Conservation (phyloP, 2,888 invertebrate genomes). For the Creontiades dilutus region DNA sequence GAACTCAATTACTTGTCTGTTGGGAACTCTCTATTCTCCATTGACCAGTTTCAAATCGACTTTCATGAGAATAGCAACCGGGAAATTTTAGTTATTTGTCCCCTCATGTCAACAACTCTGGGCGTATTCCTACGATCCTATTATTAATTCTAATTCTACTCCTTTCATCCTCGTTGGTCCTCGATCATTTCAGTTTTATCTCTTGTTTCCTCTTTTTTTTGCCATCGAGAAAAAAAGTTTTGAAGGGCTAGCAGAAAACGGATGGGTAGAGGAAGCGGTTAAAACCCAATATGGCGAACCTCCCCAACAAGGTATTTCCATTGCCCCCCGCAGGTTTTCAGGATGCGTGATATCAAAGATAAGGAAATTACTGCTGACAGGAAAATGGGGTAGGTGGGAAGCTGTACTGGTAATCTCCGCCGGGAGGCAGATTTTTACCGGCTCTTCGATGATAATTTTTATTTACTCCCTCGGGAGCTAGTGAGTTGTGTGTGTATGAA, state of each 20-base stretch:
- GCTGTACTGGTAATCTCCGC: background rate
- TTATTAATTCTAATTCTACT: too few species aligned
- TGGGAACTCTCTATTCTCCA: too few species aligned
- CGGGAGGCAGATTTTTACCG: background rate
- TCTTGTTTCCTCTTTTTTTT: background rate
- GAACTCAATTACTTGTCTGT: too few species aligned
- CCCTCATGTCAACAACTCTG: too few species aligned
- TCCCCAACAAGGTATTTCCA: slow-evolving; percentile 60
- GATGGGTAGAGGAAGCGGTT: slow-evolving; percentile 55
- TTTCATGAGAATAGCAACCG: too few species aligned
- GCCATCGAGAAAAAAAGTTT: background rate
- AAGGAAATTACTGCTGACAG: slow-evolving; percentile 62
- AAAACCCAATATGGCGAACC: slow-evolving; percentile 53
- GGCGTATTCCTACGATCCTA: too few species aligned
- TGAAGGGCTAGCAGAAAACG: background rate
- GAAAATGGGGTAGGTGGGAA: background rate
- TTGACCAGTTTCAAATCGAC: too few species aligned
- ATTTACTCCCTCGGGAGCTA: background rate
- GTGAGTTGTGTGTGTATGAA: too few species aligned
- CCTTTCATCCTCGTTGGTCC: too few species aligned
- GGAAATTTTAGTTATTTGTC: too few species aligned
- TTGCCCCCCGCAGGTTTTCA: slow-evolving; percentile 41
- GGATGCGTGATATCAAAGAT: slow-evolving; percentile 53
- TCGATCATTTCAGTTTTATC: background rate
- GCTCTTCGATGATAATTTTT: background rate